Base-by-base conservation (phyloP, 1,140 invertebrate genomes). In the Heterodera schachtii region DNA sequence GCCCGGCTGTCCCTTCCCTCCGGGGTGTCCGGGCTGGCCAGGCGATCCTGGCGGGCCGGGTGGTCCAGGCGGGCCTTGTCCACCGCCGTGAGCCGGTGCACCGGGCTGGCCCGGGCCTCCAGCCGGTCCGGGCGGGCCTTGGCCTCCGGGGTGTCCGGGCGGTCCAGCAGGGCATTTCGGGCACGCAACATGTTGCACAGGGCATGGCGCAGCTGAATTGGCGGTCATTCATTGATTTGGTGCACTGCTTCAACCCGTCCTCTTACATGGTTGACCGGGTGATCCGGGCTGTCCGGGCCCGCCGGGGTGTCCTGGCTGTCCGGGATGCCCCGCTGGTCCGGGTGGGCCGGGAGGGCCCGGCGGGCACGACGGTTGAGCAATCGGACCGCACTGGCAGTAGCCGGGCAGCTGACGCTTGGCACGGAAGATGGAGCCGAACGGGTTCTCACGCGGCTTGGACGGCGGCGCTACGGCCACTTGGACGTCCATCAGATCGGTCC, bases 291-390 rank as follows among this genome's bases (percentile, higher is more conserved):
- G 78, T 69, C 90, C 88, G 47, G 85, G 79, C 11, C 82, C 75
- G 70, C 89, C 89, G 52, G 57, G 21, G 16, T 83, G 49, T 70
- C 89, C 89, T 43, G 87, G 83, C 46, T 79, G 19, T 57, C 88
- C 88, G 21, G 83, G 49, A 44, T 81, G 67, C 43, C 89, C 89
- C 69, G 85, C 75, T n/a, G 81, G 69, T 81, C 89, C 90, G 44
- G 73, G 79, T 57, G 31, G 49, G 3, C 77, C 77, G 9, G 47
- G 16, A 19, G 77, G 3, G 5, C 77, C 77, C 5, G 70, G 44
- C 46, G 77, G 64, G 2, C 77, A 52, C 4, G 44, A 43, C 31
- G 77, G 77, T 44, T 64, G 49, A 4, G 77, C 21, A 64, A 64
- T 19, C 64, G 87, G 71, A 41, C 69, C 69, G 49, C 86, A 86